A percentile compares a stretch with the other conserved stretches of the same genome.
These are phyloP conservation scores for Brachionus sp. DNA, from an alignment of 1,140 invertebrate species.

Conservation along the genomic window DNA sequence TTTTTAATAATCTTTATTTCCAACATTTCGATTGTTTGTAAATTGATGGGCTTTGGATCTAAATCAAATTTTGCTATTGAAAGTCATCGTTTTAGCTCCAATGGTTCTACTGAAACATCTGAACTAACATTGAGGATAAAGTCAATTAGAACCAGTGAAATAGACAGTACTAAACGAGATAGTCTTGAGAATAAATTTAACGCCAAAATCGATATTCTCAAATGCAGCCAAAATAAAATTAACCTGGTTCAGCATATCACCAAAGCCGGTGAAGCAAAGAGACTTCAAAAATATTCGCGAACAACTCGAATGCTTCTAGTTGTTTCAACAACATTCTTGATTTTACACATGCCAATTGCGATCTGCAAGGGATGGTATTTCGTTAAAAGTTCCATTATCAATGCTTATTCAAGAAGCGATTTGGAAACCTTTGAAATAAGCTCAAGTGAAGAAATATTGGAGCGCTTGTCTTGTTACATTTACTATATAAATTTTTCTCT, in stretches of 20 bases:
- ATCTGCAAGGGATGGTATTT: constrained; percentile 21
- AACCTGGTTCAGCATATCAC: background rate
- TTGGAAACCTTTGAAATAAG: background rate
- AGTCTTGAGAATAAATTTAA: background rate
- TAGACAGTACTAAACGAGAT: background rate
- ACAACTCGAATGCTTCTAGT: constrained; percentile 66
- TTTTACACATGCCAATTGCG: constrained; percentile 49
- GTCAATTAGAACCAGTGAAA: background rate
- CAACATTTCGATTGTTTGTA: constrained; percentile 27
- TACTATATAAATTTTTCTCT: constrained; percentile 79
- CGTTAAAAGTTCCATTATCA: background rate
- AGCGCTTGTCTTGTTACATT: constrained; percentile 44
- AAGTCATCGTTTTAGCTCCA: background rate
- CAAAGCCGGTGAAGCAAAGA: background rate
- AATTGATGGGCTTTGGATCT: background rate
- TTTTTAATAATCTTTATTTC: constrained; percentile 29
- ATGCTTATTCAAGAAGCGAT: background rate
- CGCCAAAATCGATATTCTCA: background rate
- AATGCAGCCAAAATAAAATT: background rate
- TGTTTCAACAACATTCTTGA: constrained; percentile 74
- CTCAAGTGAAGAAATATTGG: constrained; percentile 21
- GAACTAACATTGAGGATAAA: background rate
- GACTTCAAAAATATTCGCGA: constrained; percentile 12
- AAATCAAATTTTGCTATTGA: background rate
- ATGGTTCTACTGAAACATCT: background rate